phyloP scores from a whole-genome alignment of 2,797 vertebrate genomes.

The Hippopotamyrus pictus region DNA sequence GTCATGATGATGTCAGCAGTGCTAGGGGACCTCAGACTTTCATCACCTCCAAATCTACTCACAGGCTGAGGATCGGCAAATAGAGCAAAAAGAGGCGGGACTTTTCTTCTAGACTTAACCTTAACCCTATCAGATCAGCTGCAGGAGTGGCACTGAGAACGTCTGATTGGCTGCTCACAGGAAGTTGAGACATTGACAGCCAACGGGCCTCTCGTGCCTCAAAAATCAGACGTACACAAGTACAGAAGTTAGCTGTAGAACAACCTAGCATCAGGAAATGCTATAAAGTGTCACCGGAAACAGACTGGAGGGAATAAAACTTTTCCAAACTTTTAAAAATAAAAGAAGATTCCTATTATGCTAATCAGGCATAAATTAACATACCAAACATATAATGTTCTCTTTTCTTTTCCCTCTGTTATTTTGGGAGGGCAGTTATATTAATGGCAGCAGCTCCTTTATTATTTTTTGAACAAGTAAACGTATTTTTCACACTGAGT shows the following conservation, averaged over 20 bases:
- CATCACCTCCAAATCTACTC: not conserved
- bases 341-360: conserved; percentile 1
- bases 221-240: not conserved
- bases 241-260: not conserved
- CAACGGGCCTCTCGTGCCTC: not conserved
- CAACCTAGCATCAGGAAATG: not conserved
- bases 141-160: not conserved
- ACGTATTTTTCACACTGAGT: not conserved
- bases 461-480: not conserved
- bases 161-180: not conserved
- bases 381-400: not conserved
- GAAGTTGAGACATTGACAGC: not conserved
- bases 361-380: conserved; percentile 1
- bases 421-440: not conserved
- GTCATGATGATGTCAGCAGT: not conserved
- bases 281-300: not conserved
- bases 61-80: not conserved
- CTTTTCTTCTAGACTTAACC: not conserved
- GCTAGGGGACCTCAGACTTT: not conserved
- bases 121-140: not conserved
- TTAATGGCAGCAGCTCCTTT: not conserved
- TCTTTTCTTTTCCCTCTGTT: not conserved
- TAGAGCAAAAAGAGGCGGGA: not conserved
- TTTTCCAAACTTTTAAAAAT: not conserved
- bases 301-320: not conserved